Percentiles rank a stretch among this genome's conserved stretches.
These are phyloP conservation scores for Seriola quinqueradiata DNA, from an alignment of 2,113 vertebrate species.

Conservation along the genomic window DNA sequence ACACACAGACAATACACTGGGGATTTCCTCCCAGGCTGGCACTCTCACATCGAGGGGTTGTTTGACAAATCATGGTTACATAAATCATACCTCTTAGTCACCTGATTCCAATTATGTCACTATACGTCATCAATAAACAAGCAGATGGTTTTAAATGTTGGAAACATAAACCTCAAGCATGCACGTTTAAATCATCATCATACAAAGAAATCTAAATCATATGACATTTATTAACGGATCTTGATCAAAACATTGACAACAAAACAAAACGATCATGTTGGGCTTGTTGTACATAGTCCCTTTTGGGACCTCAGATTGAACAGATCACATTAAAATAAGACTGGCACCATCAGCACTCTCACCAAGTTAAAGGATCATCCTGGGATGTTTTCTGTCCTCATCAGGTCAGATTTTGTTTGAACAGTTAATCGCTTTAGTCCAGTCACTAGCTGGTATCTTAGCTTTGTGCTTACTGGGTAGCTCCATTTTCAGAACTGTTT, in stretches of 20 bases:
- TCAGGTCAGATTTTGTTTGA: neutral
- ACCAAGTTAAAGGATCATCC: slow-evolving; percentile 43
- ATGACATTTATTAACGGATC: slow-evolving; percentile 68
- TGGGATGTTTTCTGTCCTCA: neutral
- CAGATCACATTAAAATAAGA: slow-evolving; percentile 28
- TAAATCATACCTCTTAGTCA: neutral
- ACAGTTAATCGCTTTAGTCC: neutral
- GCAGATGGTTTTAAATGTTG: neutral
- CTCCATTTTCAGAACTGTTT: neutral
- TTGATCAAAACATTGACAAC: slow-evolving; percentile 51
- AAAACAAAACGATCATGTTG: slow-evolving; percentile 44
- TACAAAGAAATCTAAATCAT: slow-evolving; percentile 23
- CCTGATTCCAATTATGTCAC: neutral
- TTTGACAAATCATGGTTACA: neutral
- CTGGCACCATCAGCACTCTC: slow-evolving; percentile 10
- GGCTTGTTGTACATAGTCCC: slow-evolving; percentile 23
- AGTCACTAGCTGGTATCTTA: neutral
- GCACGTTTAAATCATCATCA: neutral
- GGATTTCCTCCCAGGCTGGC: slow-evolving; percentile 30
- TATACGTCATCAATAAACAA: neutral
- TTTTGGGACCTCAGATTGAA: neutral
- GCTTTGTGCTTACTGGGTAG: neutral
- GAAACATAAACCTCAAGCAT: neutral
- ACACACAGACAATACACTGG: neutral
- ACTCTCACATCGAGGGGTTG: neutral